Base-by-base conservation (phyloP, 2,888 invertebrate species). In the Amiota mariae region DNA sequence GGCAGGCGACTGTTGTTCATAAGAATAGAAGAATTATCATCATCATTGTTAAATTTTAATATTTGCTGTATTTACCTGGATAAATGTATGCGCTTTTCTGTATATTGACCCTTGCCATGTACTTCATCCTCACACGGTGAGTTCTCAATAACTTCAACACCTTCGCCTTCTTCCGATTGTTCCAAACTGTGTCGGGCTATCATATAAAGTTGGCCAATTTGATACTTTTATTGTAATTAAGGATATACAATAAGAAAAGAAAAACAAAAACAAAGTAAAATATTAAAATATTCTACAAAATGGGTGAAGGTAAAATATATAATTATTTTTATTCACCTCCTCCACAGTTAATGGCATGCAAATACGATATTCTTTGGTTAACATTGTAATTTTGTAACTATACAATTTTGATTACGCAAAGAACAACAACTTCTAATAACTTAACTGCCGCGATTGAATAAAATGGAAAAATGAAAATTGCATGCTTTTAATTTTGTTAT, bases 181-280 rank as follows among this genome's bases (percentile, higher is more conserved):
- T 97, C 97, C 84, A 95, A 93, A 88, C 97, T 97, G 88, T 98
- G 97, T 70, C 97, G 93, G 2, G 97, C 97, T 85, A 97, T 97
- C 97, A 97, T 98, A 89, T 97, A 97, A 75, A 97, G 91, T 89
- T 98, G 97, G 0, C 97, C 97, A 81, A 97, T 94, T 80, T 93
- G 94, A 89, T 97, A 97, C 97, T 97, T 88, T 18, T 1, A 24
- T 18, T 61, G 24, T 20, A 61, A 24, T n/a, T 54, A 54, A 15
- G 13, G 13, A 18, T 79, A 71, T 36, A 51, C 48, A 49, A 61
- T 4, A 49, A 48, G 8, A 67, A n/a, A 11, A n/a, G 49, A 67
- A 10, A 49, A 49, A 49, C 6, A 47, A 47, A 46, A 24, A 24
- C 24, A 12, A 12, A 18, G 4, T 15, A 49, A 49, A 49, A 13